Percentiles rank a stretch among this genome's conserved stretches.
Evolutionary conservation across 2,797 vertebrate species (phyloP).

Genomic region (Pyrocephalus nanus): DNA sequence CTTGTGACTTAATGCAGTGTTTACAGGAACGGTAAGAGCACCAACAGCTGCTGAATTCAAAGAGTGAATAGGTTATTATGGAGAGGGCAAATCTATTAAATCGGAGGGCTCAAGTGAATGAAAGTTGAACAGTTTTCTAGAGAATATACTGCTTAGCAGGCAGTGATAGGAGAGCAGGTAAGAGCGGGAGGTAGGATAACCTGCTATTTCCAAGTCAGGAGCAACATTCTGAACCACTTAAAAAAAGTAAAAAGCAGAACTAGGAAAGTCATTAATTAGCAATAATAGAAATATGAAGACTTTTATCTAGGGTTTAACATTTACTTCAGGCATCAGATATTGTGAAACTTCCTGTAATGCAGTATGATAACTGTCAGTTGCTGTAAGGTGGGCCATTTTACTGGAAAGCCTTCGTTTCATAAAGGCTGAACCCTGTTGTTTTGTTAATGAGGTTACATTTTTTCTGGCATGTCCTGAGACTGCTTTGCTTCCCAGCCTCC

Average conservation of each 20-base stretch:
- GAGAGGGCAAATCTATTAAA: background rate
- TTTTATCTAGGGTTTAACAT: background rate
- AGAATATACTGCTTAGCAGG: background rate
- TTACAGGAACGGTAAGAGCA: background rate
- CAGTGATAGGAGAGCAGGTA: background rate
- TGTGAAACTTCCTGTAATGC: background rate
- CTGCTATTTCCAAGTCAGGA: background rate
- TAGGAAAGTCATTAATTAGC: background rate
- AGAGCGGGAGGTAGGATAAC: background rate
- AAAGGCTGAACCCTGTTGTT: background rate
- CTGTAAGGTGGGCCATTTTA: background rate
- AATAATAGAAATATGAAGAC: background rate
- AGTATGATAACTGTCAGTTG: background rate
- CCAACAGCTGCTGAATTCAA: background rate
- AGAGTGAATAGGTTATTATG: background rate
- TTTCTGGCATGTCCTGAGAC: background rate
- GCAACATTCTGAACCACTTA: background rate
- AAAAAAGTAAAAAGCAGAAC: background rate
- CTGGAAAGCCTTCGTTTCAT: background rate
- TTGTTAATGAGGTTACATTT: background rate
- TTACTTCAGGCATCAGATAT: background rate
- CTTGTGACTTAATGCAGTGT: background rate
- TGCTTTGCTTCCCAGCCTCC: background rate
- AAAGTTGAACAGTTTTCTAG: constrained; percentile 2
- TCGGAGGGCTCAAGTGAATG: background rate